Evolutionary conservation across 1,140 invertebrate genomes (phyloP).

Genomic region (Piezodorus guildinii): DNA sequence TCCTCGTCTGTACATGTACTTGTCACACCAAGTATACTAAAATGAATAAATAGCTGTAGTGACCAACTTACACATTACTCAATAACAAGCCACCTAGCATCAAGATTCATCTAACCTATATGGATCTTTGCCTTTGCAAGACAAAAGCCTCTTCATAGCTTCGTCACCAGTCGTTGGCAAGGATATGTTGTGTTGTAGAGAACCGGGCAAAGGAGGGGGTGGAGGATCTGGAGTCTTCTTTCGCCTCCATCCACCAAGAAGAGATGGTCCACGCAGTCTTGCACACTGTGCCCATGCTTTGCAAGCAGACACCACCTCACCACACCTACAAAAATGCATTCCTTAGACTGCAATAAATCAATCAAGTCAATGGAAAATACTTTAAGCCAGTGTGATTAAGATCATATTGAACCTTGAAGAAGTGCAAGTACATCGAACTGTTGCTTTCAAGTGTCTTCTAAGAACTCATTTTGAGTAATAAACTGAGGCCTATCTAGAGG

Average conservation of each 20-base stretch:
- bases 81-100: conserved; percentile 1
- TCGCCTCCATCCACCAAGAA: not conserved
- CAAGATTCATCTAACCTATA: conserved; percentile 51
- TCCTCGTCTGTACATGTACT: conserved; percentile 81
- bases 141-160: conserved; percentile 81
- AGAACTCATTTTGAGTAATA: not conserved
- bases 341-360: no score
- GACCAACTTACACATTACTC: not conserved
- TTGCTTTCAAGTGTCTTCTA: not conserved
- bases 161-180: conserved; percentile 83
- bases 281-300: conserved; percentile 7
- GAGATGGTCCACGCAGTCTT: not conserved
- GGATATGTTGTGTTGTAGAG: conserved; percentile 64
- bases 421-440: no score
- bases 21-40: conserved; percentile 75
- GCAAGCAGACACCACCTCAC: not conserved
- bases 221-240: conserved; percentile 8
- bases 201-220: conserved; percentile 34
- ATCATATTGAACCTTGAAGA: no score
- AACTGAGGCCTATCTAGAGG: not conserved
- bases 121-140: conserved; percentile 89
- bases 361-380: no score
- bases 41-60: conserved; percentile 23
- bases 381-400: no score
- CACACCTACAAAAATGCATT: not conserved